Conservation (phyloP, 2,113 vertebrate species). For the Ageneiosus marmoratus region DNA sequence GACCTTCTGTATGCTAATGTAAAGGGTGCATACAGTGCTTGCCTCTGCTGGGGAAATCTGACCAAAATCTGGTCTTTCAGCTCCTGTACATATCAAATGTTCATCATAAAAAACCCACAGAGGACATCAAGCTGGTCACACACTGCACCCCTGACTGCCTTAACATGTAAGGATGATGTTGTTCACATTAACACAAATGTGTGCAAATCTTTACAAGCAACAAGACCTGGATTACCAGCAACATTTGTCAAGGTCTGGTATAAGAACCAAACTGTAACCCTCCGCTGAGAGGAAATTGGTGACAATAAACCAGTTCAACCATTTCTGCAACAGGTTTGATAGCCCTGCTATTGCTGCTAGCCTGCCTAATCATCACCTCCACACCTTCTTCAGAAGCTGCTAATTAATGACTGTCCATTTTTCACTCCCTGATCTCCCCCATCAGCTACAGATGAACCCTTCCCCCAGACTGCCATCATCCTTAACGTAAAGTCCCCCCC, state of each 20-base stretch:
- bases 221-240: slow-evolving; percentile 24
- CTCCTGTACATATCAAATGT: not conserved
- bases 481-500: no score
- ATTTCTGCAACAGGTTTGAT: not conserved
- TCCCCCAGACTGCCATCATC: not conserved
- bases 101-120: no score
- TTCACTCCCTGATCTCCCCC: not conserved
- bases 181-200: not conserved
- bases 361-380: not conserved
- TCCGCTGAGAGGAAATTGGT: not conserved
- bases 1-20: not conserved
- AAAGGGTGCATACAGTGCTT: not conserved
- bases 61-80: not conserved
- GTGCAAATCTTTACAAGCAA: not conserved
- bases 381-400: not conserved
- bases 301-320: not conserved
- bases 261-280: no score
- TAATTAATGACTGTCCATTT: not conserved
- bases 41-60: not conserved
- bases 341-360: not conserved
- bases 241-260: not conserved
- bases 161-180: slow-evolving; percentile 20
- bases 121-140: not conserved
- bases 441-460: not conserved
- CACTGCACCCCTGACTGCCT: slow-evolving; percentile 40